Percentiles rank a stretch among this genome's conserved stretches.
These are phyloP conservation scores for Lagopus muta DNA, from an alignment of 2,113 vertebrate genomes.

Conservation along the genomic window DNA sequence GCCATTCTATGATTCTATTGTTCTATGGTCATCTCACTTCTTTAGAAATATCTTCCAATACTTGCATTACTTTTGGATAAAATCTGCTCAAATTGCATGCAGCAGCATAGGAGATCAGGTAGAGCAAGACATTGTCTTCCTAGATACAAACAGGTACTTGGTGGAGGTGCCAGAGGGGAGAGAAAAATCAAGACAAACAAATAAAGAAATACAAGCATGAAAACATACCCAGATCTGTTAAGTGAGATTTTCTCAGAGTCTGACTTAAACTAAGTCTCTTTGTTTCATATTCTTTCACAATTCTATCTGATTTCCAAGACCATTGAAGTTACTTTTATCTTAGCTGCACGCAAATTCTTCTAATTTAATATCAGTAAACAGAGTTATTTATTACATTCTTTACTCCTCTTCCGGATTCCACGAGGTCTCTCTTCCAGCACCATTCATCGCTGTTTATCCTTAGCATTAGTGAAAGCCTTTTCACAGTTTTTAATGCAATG, in stretches of 20 bases:
- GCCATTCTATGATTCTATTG: no score
- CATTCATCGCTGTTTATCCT: not conserved
- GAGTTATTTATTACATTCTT: not conserved
- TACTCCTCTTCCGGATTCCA: not conserved
- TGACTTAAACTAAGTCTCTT: not conserved
- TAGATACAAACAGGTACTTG: not conserved
- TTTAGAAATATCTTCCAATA: not conserved
- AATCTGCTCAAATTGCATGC: not conserved
- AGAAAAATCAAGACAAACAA: not conserved
- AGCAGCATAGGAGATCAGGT: not conserved
- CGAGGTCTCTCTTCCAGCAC: not conserved
- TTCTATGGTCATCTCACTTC: not conserved
- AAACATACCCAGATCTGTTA: fast-evolving
- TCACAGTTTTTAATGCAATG: not conserved
- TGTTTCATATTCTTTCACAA: not conserved
- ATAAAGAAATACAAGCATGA: not conserved
- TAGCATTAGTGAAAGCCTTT: not conserved
- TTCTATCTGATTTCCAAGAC: not conserved
- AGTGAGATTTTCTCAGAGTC: not conserved
- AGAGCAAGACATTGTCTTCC: not conserved
- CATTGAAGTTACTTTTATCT: not conserved
- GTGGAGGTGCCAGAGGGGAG: not conserved
- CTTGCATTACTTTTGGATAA: not conserved
- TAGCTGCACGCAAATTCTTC: not conserved
- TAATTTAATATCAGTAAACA: not conserved